Evolutionary conservation across 92 coral and sea anemone genomes (phyloP), one percentile per base, ranked within the genome.

Genomic region (Paramuricea clavata): DNA sequence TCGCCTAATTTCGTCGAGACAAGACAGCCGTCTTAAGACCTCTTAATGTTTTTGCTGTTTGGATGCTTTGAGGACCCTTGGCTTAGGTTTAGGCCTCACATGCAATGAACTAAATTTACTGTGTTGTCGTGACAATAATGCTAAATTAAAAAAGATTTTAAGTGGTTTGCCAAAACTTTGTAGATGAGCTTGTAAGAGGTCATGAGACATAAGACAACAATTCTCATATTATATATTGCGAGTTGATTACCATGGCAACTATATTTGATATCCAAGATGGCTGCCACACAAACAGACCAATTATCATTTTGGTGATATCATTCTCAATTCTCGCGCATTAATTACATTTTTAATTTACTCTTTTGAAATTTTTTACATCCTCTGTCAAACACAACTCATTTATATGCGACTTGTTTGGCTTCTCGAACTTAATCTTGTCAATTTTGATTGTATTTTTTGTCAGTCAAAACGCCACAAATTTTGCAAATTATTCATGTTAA

Each of bases 261-360:
- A 21, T 54, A 54, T 54, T 54, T 19, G 52, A 47, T 10, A 12
- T 65, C 39, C 39, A 65, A 65, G 72, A 65, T 65, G 72, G 72
- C 72, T 6, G 68, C 13, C 54, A 5, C 68, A 1, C 30, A 27
- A n/a, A n/a, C n/a, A n/a, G 41, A 27, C 19, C 22, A 65, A 65
- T 28, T 60, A 26, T 5, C 31, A 7, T 60, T 60, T 60, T 60
- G 61, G 15, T 47, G 19, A 47, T 47, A 10, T 47, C 13, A 2
- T 8, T 10, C n/a, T n/a, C n/a, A n/a, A n/a, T n/a, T n/a, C n/a
- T n/a, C n/a, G n/a, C 62, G 0, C 62, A 19, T 54, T 21, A 47
- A 54, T 54, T 54, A 54, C 62, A 54, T 32, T 28, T 16, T 65
- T 27, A 30, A 65, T 26, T 28, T 28, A 28, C 39, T 22, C 41